Conservation (phyloP, 2,797 vertebrate genomes). For the Distichodus sexfasciatus region DNA sequence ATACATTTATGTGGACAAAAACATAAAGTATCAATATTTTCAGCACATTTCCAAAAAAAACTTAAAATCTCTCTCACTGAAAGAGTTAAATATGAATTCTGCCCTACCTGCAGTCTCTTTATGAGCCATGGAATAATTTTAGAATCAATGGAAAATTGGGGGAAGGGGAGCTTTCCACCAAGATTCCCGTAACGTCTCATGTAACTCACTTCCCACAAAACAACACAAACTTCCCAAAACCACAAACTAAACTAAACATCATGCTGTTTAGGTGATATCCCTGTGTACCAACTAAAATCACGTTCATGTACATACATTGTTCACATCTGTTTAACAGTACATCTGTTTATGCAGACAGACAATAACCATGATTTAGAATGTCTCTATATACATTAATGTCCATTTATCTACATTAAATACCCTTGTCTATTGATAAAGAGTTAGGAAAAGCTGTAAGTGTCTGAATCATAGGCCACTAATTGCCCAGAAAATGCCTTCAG, state of each 20-base stretch:
- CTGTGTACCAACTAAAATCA: slow-evolving; percentile 13
- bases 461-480: not conserved
- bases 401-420: slow-evolving; percentile 21
- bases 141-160: not conserved
- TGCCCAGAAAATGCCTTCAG: not conserved
- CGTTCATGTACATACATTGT: no score
- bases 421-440: slow-evolving; percentile 19
- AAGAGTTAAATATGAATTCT: not conserved
- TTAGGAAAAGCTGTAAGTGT: no score
- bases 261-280: slow-evolving; percentile 24
- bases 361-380: slow-evolving; percentile 43
- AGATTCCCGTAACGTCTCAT: slow-evolving; percentile 24
- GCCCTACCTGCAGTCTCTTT: slow-evolving; percentile 1
- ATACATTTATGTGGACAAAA: no score
- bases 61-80: slow-evolving; percentile 11
- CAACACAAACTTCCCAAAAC: slow-evolving; percentile 25
- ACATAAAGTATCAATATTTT: no score
- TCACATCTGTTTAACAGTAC: slow-evolving; percentile 34
- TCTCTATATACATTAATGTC: no score
- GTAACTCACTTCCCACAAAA: slow-evolving; percentile 16
- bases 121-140: slow-evolving; percentile 6
- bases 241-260: slow-evolving; percentile 34
- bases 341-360: slow-evolving; percentile 35
- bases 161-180: not conserved
- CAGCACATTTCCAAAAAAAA: no score